phyloP scores from a whole-genome alignment of 2,113 vertebrate genomes.

The Amazona vittata region DNA sequence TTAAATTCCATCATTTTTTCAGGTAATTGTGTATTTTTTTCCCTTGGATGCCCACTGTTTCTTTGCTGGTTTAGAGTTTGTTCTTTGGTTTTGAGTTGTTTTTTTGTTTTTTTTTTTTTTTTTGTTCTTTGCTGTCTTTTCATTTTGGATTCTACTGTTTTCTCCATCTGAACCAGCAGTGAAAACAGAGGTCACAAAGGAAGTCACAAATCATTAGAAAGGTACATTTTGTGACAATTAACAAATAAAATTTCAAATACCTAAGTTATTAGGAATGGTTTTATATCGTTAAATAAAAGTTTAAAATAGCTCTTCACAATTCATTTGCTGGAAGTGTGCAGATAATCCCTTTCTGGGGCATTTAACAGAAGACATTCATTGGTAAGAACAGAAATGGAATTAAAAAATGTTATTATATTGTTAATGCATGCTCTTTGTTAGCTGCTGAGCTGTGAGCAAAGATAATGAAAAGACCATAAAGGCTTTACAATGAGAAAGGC shows the following conservation, averaged over 20 bases:
- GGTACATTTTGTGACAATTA: background rate
- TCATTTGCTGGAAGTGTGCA: background rate
- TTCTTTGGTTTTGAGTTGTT: background rate
- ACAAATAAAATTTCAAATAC: background rate
- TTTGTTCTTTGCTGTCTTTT: background rate
- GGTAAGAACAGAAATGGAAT: background rate
- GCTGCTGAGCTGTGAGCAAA: background rate
- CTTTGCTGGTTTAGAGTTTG: background rate
- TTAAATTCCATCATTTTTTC: background rate
- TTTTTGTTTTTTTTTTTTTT: background rate
- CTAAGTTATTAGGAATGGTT: background rate
- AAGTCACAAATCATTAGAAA: background rate
- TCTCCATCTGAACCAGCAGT: background rate
- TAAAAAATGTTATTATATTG: background rate
- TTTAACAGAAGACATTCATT: background rate
- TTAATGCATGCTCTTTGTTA: background rate
- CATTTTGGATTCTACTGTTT: background rate
- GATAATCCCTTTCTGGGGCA: background rate
- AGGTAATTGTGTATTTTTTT: rapidly evolving
- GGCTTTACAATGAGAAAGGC: background rate
- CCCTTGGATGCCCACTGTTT: background rate
- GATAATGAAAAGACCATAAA: background rate
- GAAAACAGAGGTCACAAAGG: background rate
- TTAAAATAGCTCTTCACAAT: background rate
- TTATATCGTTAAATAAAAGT: background rate